A percentile compares a stretch with the other conserved stretches of the same genome.
Conservation (phyloP, 1,140 invertebrate genomes). For the Heliconius nattereri region DNA sequence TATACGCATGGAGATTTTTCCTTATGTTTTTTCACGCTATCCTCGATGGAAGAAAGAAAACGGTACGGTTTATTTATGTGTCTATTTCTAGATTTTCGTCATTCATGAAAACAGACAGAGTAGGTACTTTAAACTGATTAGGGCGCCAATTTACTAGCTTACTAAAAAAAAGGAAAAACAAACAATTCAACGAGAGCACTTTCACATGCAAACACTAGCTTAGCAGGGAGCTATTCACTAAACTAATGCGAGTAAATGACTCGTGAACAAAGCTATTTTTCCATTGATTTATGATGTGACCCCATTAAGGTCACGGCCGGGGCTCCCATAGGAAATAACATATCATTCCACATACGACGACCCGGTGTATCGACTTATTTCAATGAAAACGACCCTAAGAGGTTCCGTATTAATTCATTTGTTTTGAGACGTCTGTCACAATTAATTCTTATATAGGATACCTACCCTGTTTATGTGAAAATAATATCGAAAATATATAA, state of each 20-base stretch:
- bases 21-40: no score
- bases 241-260: constrained; percentile 3
- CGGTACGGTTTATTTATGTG: no score
- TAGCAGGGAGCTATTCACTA: not conserved
- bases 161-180: not conserved
- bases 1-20: no score
- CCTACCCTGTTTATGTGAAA: no score
- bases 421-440: not conserved
- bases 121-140: no score
- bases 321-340: constrained; percentile 17
- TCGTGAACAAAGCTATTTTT: constrained; percentile 9
- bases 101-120: no score
- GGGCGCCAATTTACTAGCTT: no score
- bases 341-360: not conserved
- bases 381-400: not conserved
- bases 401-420: not conserved
- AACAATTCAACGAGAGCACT: not conserved
- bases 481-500: no score
- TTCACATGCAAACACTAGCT: not conserved
- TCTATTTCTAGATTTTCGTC: no score
- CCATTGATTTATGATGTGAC: constrained; percentile 12
- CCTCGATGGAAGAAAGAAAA: no score
- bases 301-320: constrained; percentile 5
- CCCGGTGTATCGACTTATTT: not conserved
- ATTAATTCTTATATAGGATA: not conserved